A percentile compares a stretch with the other conserved stretches of the same genome.
Conservation (phyloP, 2,797 vertebrate genomes). For the Bovichtus diacanthus region DNA sequence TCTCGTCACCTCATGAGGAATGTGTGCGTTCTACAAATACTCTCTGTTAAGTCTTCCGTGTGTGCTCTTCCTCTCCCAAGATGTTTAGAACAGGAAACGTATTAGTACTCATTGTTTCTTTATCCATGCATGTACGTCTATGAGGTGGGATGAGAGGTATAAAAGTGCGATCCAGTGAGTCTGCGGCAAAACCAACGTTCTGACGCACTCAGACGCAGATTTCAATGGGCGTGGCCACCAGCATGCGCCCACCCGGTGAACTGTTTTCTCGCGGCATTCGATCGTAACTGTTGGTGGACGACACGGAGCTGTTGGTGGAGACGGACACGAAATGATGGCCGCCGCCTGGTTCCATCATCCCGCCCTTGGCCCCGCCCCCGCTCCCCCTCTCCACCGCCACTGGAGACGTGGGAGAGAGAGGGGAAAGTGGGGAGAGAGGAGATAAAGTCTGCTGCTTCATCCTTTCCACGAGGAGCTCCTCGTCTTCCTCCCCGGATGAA, state of each 20-base stretch:
- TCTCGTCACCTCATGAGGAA: slow-evolving; percentile 24
- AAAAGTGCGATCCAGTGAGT: slow-evolving; percentile 47
- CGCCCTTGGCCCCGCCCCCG: slow-evolving; percentile 69
- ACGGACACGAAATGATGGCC: slow-evolving; percentile 84
- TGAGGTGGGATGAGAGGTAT: slow-evolving; percentile 56
- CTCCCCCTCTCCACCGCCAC: slow-evolving; percentile 65
- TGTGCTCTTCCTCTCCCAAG: slow-evolving; percentile 37
- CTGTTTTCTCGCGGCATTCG: slow-evolving; percentile 84
- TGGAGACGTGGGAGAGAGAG: slow-evolving; percentile 70
- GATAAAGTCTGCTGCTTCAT: slow-evolving; percentile 89
- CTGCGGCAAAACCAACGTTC: background rate
- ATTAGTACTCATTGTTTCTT: slow-evolving; percentile 46
- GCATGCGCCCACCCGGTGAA: slow-evolving; percentile 82
- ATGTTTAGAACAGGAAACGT: slow-evolving; percentile 30
- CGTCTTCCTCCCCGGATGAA: slow-evolving; percentile 83
- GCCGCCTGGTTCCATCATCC: slow-evolving; percentile 74
- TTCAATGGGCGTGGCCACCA: slow-evolving; percentile 88
- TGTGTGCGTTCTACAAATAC: slow-evolving; percentile 18
- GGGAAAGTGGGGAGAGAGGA: slow-evolving; percentile 69
- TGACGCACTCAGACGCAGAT: slow-evolving; percentile 83
- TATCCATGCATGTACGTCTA: slow-evolving; percentile 65
- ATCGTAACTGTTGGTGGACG: slow-evolving; percentile 87
- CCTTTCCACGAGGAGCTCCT: slow-evolving; percentile 84
- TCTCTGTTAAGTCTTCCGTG: background rate
- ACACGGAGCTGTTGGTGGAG: slow-evolving; percentile 85